Base-by-base conservation (phyloP, 2,797 vertebrate species). In the Staurois parvus region DNA sequence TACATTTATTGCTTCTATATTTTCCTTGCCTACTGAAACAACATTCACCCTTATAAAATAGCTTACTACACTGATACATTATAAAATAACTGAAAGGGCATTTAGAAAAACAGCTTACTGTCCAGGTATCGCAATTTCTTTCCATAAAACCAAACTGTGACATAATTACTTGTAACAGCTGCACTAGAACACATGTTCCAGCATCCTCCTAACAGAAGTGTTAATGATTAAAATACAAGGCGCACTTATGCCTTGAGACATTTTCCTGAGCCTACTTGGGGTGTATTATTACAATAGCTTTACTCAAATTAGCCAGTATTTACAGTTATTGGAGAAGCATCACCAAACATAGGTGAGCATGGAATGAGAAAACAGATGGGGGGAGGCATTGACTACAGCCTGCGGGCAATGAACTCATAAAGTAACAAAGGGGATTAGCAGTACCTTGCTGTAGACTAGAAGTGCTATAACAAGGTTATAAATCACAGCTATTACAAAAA, bases 221-320 rank as follows among this genome's bases (percentile, higher is more conserved):
- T 78, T 64, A 62, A 72, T 40, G 40, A 40, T 75, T 84, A 21
- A 67, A 74, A 34, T 26, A 37, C 4, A 85, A 70, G 78, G 34
- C 78, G 76, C 78, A 85, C 84, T 76, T 70, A 30, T 69, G 62
- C 78, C 84, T 42, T 30, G 34, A 78, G 75, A 13, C 24, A 67
- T 62, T 56, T 73, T 42, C 24, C 52, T 29, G 32, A 62, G 28
- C 30, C 56, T 42, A 34, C 66, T 66, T 52, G 37, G 59, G 52
- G 40, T 52, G 10, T 52, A n/a, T 78, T 52, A 83, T 30, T 83
- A 42, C 30, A 56, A 75, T 73, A 73, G 82, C 37, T 82, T 79
- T 78, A 78, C 40, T 68, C 29, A 79, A 83, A 86, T 83, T 72
- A 72, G 75, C 68, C 80, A 67, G 56, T 86, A 86, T 86, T 83